Conservation (phyloP, 2,113 vertebrate genomes). For the Myiozetetes cayanensis region DNA sequence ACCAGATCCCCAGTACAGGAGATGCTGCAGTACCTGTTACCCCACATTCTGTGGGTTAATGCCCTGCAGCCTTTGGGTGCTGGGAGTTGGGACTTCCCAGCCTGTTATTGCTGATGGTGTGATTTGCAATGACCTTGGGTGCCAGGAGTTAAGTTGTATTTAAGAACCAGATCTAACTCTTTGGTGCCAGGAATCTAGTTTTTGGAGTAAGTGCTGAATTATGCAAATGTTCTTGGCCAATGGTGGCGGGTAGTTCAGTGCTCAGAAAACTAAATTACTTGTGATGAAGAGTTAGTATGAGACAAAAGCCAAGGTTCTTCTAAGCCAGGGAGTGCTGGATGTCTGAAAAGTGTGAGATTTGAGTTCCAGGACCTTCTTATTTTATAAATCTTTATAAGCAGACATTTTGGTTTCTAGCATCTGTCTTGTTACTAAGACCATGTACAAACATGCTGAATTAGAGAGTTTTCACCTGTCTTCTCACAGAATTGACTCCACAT, state of each 20-base stretch:
- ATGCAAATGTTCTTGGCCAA: not conserved
- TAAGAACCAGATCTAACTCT: not conserved
- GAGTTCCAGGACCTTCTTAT: not conserved
- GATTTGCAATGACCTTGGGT: not conserved
- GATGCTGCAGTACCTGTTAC: not conserved
- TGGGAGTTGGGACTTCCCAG: not conserved
- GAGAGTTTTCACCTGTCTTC: slow-evolving; percentile 67
- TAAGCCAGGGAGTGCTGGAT: not conserved
- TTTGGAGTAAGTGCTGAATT: not conserved
- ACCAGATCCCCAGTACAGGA: not conserved
- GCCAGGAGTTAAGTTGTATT: not conserved
- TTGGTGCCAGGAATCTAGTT: slow-evolving; percentile 37
- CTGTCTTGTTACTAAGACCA: slow-evolving; percentile 54
- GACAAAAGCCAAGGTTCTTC: not conserved
- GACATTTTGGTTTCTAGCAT: slow-evolving; percentile 21
- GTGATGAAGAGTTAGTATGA: not conserved
- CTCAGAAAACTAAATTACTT: not conserved
- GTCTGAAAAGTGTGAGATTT: not conserved
- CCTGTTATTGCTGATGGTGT: not conserved
- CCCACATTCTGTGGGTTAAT: rapidly evolving
- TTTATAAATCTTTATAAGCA: not conserved
- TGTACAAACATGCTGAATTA: slow-evolving; percentile 58
- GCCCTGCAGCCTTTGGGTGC: rapidly evolving
- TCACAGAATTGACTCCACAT: slow-evolving; percentile 72
- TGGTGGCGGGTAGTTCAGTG: not conserved